These are phyloP conservation scores for Orchesellides sinensis DNA, from an alignment of 2,888 invertebrate species.

Conservation along the genomic window DNA sequence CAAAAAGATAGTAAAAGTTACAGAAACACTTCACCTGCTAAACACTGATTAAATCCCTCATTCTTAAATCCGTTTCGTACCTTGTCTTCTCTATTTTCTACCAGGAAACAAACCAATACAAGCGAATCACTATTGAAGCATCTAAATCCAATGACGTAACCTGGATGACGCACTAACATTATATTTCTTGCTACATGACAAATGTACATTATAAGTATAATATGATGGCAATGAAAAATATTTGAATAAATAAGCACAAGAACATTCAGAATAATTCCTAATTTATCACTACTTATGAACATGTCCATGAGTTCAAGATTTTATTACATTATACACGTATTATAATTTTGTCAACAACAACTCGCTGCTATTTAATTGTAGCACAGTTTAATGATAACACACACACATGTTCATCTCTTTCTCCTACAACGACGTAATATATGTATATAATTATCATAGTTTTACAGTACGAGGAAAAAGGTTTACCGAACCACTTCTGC, in stretches of 20 bases:
- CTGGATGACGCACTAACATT: no score
- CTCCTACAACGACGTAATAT: constrained; percentile 60
- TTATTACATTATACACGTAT: constrained; percentile 48
- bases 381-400: constrained; percentile 57
- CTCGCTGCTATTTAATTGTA: constrained; percentile 55
- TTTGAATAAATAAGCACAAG: constrained; percentile 23
- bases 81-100: no score
- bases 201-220: no score
- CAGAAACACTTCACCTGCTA: no score
- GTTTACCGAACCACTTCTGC: constrained; percentile 56
- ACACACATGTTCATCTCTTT: constrained; percentile 62
- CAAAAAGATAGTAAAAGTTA: no score
- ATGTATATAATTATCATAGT: constrained; percentile 26
- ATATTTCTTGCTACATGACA: no score
- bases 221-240: no score
- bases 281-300: constrained; percentile 67
- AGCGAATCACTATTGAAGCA: no score
- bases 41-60: no score
- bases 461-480: constrained; percentile 49
- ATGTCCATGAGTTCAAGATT: constrained; percentile 68
- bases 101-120: no score
- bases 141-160: no score
- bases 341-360: constrained; percentile 61
- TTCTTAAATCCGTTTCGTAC: no score
- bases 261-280: constrained; percentile 13